Conservation (phyloP, 1,140 invertebrate species). For the Wiebesia pumilae region DNA sequence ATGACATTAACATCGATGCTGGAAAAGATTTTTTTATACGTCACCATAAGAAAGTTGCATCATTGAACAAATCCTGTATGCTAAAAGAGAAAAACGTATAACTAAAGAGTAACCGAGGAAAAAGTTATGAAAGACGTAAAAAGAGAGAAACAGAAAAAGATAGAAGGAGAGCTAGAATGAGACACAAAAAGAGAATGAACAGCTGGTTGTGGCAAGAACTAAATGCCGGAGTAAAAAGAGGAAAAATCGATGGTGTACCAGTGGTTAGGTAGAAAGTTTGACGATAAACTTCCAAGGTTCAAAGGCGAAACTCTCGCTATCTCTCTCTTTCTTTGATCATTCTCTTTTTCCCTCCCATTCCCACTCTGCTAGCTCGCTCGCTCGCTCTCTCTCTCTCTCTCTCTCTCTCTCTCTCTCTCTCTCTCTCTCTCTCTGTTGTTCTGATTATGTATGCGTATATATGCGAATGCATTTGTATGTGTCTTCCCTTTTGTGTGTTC, state of each 20-base stretch:
- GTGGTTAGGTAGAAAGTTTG: conserved; percentile 31
- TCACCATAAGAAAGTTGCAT: not conserved
- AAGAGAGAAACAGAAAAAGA: not conserved
- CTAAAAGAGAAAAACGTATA: conserved; percentile 8
- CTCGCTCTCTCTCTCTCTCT: not conserved
- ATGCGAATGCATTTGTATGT: not conserved
- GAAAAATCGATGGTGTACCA: conserved; percentile 28
- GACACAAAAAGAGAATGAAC: not conserved
- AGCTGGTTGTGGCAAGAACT: not conserved
- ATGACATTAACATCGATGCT: conserved; percentile 15
- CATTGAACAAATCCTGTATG: conserved; percentile 14
- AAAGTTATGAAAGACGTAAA: conserved; percentile 3
- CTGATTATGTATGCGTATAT: not conserved
- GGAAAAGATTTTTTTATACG: conserved; percentile 23
- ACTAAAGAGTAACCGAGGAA: not conserved
- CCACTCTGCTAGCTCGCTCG: not conserved
- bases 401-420: not conserved
- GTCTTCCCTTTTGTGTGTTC: not conserved
- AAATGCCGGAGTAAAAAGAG: conserved; percentile 18
- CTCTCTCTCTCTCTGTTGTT: not conserved
- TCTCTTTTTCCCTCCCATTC: no score
- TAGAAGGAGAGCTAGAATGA: not conserved
- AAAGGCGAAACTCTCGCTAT: conserved; percentile 6
- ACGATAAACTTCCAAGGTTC: conserved; percentile 39
- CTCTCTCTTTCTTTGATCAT: not conserved